Base-by-base conservation (phyloP, 1,140 invertebrate genomes). In the Linepithema humile region DNA sequence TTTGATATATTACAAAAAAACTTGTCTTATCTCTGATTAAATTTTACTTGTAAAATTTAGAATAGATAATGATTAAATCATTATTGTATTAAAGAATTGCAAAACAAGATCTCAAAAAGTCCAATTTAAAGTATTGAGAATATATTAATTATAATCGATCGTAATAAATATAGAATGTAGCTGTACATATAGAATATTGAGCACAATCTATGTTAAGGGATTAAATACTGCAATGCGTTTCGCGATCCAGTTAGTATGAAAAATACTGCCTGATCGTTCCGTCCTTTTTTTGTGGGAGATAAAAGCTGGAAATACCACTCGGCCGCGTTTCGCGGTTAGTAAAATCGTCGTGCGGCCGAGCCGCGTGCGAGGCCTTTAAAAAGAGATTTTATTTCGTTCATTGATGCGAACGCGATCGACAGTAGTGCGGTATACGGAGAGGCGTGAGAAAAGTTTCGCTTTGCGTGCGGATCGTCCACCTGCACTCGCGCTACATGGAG, bases 361-460 rank as follows among this genome's bases (percentile, higher is more conserved):
- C 4, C 15, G 9, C 38, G 17, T 6, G 35, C 32, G 23, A 29
- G 29, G 15, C 12, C 38, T 67, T 55, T n/a, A 20, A 69, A 80
- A 40, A 80, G 7, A 69, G 75, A 69, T 80, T 69, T 80, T 80
- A 38, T 55, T 53, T 80, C 48, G 64, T 78, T 53, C 45, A 32
- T 40, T 53, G 75, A 80, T 69, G 62, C 48, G 43, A 53, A 67
- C 32, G 32, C 62, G 45, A 78, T 78, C 6, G 60, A 50, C 59
- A 64, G 20, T n/a, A 65, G 38, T 10, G 23, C 69, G 15, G 15
- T 17, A 20, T 38, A 15, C 6, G n/a, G 20, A 6, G 7, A 20
- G 29, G 73, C n/a, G 45, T 40, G 74, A 65, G n/a, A 67, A 55
- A 78, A 67, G 23, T n/a, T 40, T 32, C 48, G 26, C 62, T 69